A percentile compares a stretch with the other conserved stretches of the same genome.
Conservation (phyloP, 1,140 invertebrate genomes). For the Bombus ignitus region DNA sequence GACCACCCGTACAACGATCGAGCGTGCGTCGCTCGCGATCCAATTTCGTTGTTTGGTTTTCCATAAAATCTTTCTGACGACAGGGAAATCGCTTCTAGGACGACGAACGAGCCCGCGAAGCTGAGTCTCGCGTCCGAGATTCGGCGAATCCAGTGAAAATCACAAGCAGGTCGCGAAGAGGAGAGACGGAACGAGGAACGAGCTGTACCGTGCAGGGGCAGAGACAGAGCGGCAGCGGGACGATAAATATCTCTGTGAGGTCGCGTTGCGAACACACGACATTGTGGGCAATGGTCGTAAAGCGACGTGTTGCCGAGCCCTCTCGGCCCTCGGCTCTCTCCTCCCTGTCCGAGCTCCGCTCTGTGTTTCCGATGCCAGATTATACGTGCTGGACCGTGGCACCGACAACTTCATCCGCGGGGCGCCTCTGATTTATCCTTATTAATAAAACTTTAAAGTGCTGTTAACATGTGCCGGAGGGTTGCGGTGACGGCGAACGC, state of each 20-base stretch:
- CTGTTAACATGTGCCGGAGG: constrained; percentile 76
- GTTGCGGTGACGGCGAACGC: constrained; percentile 40
- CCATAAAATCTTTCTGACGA: not conserved
- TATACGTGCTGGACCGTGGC: constrained; percentile 71
- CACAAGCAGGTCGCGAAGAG: not conserved
- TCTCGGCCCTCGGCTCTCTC: constrained; percentile 46
- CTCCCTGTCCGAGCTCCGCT: constrained; percentile 17
- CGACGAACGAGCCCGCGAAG: not conserved
- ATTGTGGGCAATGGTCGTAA: constrained; percentile 77
- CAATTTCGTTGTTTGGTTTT: too few species aligned
- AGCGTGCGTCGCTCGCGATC: too few species aligned
- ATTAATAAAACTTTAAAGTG: constrained; percentile 81
- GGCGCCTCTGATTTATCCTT: constrained; percentile 82
- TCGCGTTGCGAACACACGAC: constrained; percentile 71
- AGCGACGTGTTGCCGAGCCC: constrained; percentile 65
- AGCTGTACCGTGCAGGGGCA: not conserved
- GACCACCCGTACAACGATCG: too few species aligned
- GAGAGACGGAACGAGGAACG: constrained; percentile 29
- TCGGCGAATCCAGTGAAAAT: constrained; percentile 7
- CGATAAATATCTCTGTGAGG: constrained; percentile 69
- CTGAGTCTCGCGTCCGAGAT: not conserved
- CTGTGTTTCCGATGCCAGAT: constrained; percentile 63
- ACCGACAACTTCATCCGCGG: constrained; percentile 81
- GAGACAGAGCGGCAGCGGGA: constrained; percentile 54
- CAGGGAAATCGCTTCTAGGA: not conserved